Base-by-base conservation (phyloP, 2,888 invertebrate species). In the Lycophotia porphyrea region DNA sequence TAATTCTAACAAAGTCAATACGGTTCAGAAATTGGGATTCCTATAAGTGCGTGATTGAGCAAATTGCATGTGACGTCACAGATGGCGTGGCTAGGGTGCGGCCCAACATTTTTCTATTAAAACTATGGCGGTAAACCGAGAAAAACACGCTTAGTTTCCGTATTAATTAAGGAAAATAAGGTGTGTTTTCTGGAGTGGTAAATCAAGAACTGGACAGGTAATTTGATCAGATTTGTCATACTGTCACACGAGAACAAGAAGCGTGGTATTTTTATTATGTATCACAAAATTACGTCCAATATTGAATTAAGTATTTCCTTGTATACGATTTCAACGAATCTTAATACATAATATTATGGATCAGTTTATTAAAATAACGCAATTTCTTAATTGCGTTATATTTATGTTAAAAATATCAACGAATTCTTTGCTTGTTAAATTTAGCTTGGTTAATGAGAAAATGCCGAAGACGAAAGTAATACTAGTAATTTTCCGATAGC, bases 111-210 rank as follows among this genome's bases (percentile, higher is more conserved):
- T 78, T 74, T 71, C 74, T 80, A 78, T 74, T 70, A 80, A 80
- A 85, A 79, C 73, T 66, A 75, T 55, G 39, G 24, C n/a, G 42
- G 34, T 31, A 18, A 67, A 75, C 76, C 52, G 31, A 66, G 58
- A 55, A 70, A 76, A 71, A 63, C 61, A 77, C 63, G 73, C 61
- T 82, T 70, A 44, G 11, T 44, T 76, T 61, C 64, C 65, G 34
- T 77, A 66, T 74, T 83, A 65, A 85, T 85, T 81, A 83, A 69
- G 65, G 39, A 42, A 84, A 81, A 71, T 71, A 24, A 68, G 64
- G 71, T 73, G 80, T 80, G 77, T 74, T 69, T 71, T 71, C 66
- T 67, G 63, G 13, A 64, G 63, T 68, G 34, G 69, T 36, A 76
- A 70, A 81, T 84, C 39, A 69, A 21, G 42, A 34, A 64, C 47